Percentiles rank a stretch among this genome's conserved stretches.
phyloP scores from a whole-genome alignment of 2,113 vertebrate genomes.

The Microcebus griseorufus region DNA sequence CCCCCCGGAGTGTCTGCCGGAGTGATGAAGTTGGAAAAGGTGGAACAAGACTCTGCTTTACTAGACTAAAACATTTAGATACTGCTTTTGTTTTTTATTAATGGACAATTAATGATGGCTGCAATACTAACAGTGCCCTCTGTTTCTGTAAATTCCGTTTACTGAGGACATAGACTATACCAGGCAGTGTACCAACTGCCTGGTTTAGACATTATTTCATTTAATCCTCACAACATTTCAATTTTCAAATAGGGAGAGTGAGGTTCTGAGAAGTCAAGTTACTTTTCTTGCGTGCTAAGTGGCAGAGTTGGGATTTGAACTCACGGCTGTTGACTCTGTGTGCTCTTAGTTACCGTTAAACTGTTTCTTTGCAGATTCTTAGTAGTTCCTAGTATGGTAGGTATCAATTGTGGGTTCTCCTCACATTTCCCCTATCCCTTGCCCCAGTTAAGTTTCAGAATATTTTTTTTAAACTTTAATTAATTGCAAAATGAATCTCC shows the following conservation, averaged over 20 bases:
- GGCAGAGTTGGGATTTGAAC: background rate
- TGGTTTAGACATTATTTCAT: background rate
- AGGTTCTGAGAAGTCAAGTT: background rate
- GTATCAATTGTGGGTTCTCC: background rate
- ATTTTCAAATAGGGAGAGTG: background rate
- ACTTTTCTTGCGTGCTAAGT: background rate
- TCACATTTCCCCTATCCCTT: too few relatives aligned
- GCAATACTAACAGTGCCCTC: background rate
- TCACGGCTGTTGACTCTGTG: background rate
- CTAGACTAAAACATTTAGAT: background rate
- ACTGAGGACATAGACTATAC: background rate
- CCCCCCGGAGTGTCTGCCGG: background rate
- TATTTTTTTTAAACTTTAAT: background rate
- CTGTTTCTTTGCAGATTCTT: background rate
- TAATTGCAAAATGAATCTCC: background rate
- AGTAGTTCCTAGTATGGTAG: background rate
- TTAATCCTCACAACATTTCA: background rate
- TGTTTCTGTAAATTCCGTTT: constrained; percentile 1
- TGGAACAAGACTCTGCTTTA: background rate
- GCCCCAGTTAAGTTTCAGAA: background rate
- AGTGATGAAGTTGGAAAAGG: background rate
- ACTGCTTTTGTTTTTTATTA: background rate
- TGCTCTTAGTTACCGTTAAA: background rate
- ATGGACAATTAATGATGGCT: background rate
- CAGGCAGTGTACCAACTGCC: background rate